Conservation (phyloP, 2,113 vertebrate species). For the Panthera uncia region DNA sequence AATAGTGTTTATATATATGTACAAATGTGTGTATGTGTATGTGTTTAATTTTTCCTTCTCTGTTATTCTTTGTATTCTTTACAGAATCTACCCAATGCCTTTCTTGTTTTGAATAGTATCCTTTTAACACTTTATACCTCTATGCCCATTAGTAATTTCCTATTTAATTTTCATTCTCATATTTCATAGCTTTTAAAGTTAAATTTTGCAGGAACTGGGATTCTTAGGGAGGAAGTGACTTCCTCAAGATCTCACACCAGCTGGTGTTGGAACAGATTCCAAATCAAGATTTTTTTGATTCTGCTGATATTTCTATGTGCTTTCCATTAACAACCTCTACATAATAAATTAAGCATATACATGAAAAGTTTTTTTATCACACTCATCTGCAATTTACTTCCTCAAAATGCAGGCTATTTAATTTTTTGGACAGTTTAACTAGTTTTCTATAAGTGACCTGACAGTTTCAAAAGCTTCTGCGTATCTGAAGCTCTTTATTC, state of each 20-base stretch:
- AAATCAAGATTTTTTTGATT: neutral
- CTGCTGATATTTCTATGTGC: neutral
- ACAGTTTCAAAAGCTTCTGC: neutral
- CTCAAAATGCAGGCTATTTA: neutral
- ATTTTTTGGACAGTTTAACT: neutral
- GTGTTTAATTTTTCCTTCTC: neutral
- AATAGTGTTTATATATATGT: neutral
- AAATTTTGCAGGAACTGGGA: neutral
- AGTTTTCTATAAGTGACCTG: neutral
- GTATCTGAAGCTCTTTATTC: neutral
- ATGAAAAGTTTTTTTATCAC: neutral
- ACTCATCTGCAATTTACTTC: neutral
- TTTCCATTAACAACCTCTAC: neutral
- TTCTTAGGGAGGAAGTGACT: neutral
- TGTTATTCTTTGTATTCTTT: neutral
- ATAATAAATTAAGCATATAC: neutral
- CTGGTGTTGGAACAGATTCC: neutral
- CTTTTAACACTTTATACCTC: neutral
- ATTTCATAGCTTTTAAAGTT: neutral
- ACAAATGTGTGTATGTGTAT: neutral
- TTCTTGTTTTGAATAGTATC: neutral
- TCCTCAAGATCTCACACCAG: neutral
- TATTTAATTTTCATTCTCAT: neutral
- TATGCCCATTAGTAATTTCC: neutral
- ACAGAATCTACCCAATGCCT: neutral